Conservation (phyloP, 92 coral and sea anemone genomes). For the Epizoanthus rinbou region DNA sequence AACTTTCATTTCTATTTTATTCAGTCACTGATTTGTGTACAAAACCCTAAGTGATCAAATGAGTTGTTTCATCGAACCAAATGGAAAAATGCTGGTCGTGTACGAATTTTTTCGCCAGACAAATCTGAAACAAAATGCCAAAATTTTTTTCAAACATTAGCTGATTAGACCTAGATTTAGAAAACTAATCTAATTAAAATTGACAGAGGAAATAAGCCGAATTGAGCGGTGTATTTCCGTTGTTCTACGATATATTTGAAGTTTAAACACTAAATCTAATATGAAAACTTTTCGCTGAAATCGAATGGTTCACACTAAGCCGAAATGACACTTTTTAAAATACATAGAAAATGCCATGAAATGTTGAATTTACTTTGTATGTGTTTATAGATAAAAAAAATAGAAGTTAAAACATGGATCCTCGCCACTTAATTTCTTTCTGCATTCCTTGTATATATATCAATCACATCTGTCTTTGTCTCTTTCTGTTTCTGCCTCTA, state of each 20-base stretch:
- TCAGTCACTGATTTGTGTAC: background rate
- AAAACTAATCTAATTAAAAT: slow-evolving; percentile 11
- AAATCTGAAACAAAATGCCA: background rate
- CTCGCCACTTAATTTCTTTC: too few relatives aligned
- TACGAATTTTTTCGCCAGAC: background rate
- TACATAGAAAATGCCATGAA: background rate
- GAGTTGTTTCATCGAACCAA: too few relatives aligned
- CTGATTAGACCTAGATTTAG: slow-evolving; percentile 3
- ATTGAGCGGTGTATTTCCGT: background rate
- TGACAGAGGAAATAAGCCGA: slow-evolving; percentile 13
- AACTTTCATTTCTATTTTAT: background rate
- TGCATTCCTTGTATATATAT: too few relatives aligned
- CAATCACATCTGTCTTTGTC: too few relatives aligned
- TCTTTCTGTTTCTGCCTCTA: too few relatives aligned
- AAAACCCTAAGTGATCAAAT: too few relatives aligned
- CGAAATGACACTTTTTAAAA: background rate
- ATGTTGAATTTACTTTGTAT: too few relatives aligned
- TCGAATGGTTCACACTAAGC: background rate
- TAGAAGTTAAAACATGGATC: too few relatives aligned
- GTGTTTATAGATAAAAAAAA: too few relatives aligned
- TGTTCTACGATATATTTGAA: background rate
- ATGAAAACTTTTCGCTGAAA: background rate
- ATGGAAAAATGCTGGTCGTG: background rate
- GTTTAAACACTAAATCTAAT: slow-evolving; percentile 25
- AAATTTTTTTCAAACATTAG: background rate